Evolutionary conservation across 2,888 invertebrate genomes (phyloP).

Genomic region (Slavum lentiscoides): DNA sequence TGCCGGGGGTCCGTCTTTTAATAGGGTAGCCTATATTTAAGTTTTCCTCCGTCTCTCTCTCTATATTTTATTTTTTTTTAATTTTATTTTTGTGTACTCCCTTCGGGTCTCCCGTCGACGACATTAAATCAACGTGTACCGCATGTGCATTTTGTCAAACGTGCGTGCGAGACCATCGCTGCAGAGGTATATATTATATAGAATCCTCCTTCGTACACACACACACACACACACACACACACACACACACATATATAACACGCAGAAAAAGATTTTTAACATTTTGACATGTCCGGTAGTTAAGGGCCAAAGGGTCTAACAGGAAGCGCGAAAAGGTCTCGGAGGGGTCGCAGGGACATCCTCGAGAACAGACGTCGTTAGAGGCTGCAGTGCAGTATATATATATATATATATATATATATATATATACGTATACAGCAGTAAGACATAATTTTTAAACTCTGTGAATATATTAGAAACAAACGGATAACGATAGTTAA

Average conservation of each 20-base stretch:
- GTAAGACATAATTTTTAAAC: conserved; percentile 38
- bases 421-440: too few species aligned
- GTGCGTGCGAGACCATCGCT: conserved; percentile 27
- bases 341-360: conserved; percentile 51
- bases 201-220: conserved; percentile 24
- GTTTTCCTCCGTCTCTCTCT: conserved; percentile 47
- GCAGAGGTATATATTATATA: conserved; percentile 35
- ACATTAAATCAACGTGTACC: conserved; percentile 53
- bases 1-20: conserved; percentile 39
- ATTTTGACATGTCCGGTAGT: conserved; percentile 54
- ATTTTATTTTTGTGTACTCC: conserved; percentile 53
- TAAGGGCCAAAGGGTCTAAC: conserved; percentile 52
- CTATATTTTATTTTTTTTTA: conserved; percentile 50
- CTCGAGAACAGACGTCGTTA: conserved; percentile 53
- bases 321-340: conserved; percentile 52
- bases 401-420: too few species aligned
- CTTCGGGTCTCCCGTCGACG: conserved; percentile 49
- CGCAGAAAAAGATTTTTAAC: conserved; percentile 44
- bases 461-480: conserved; percentile 26
- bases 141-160: conserved; percentile 53
- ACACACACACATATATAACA: background rate
- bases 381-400: background rate
- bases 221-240: conserved; percentile 6
- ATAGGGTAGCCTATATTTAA: conserved; percentile 53
- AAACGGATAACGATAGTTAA: conserved; percentile 46